These are phyloP conservation scores for Phrynocephalus guinanensis DNA, from an alignment of 2,797 vertebrate species.

Conservation along the genomic window DNA sequence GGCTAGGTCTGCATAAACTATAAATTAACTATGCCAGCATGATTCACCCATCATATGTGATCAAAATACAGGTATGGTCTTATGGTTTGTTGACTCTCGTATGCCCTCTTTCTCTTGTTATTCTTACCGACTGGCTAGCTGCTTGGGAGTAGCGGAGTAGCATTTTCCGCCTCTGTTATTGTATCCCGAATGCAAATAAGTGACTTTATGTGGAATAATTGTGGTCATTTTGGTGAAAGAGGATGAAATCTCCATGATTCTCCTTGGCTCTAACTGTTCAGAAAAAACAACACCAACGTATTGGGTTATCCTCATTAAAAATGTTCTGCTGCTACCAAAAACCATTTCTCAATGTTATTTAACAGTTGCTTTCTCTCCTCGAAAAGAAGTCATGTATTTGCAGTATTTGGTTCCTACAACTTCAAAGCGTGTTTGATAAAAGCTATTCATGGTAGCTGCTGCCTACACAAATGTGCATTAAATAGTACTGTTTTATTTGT, in stretches of 20 bases:
- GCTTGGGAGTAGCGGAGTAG: neutral
- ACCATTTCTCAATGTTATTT: conserved; percentile 34
- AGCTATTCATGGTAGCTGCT: conserved; percentile 26
- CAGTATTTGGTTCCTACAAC: conserved; percentile 41
- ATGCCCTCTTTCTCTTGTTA: neutral
- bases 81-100: neutral
- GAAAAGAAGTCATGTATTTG: conserved; percentile 4
- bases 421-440: conserved; percentile 15
- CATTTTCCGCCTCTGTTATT: neutral
- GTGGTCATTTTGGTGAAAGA: neutral
- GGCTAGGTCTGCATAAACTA: neutral
- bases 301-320: conserved; percentile 13
- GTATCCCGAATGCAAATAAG: conserved; percentile 17
- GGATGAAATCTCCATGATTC: neutral
- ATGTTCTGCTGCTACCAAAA: conserved; percentile 22
- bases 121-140: neutral
- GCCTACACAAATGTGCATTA: conserved; percentile 38
- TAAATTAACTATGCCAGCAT: neutral
- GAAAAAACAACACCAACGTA: neutral
- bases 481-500: conserved; percentile 49
- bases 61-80: neutral
- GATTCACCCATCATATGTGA: neutral
- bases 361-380: neutral
- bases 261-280: neutral
- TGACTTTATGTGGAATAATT: conserved; percentile 14